Percentiles rank a stretch among this genome's conserved stretches.
These are phyloP conservation scores for Nyctibius bracteatus DNA, from an alignment of 2,113 vertebrate genomes.

Conservation along the genomic window DNA sequence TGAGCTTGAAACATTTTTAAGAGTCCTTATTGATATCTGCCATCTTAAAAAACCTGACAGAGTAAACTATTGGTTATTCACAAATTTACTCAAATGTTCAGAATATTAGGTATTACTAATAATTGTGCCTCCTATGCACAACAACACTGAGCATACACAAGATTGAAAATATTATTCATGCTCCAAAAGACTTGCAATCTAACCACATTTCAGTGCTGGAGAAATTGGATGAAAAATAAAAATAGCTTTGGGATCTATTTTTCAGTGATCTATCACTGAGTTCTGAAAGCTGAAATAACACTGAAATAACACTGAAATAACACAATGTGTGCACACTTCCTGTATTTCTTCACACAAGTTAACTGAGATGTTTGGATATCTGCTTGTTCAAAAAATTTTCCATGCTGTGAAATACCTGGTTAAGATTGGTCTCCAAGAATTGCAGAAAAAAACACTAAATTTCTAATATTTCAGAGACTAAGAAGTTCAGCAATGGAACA, in stretches of 20 bases:
- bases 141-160: rapidly evolving
- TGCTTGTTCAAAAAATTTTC: not conserved
- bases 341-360: not conserved
- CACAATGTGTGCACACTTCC: not conserved
- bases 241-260: not conserved
- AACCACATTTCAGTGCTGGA: not conserved
- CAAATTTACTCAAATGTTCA: not conserved
- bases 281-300: not conserved
- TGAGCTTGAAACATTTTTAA: not conserved
- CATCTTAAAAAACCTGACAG: not conserved
- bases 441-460: not conserved
- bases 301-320: not conserved
- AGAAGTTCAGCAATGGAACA: not conserved
- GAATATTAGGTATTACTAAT: not conserved
- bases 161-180: not conserved
- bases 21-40: not conserved
- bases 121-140: rapidly evolving
- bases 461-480: not conserved
- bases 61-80: not conserved
- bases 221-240: not conserved
- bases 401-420: not conserved
- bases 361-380: not conserved
- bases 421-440: not conserved
- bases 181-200: not conserved
- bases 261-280: not conserved